phyloP scores from a whole-genome alignment of 2,797 vertebrate species.

The Dermochelys coriacea region DNA sequence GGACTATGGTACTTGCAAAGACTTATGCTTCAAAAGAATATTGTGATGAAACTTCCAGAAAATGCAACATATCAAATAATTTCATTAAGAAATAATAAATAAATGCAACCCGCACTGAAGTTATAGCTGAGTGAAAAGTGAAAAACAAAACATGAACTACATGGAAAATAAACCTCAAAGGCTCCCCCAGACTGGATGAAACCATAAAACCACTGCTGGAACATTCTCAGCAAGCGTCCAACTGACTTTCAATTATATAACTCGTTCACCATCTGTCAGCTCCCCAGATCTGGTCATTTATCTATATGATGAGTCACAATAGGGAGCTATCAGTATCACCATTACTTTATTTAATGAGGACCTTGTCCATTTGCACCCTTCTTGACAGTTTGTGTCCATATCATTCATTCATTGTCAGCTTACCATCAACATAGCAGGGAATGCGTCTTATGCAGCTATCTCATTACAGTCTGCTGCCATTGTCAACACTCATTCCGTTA shows the following conservation, averaged over 20 bases:
- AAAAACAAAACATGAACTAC: slow-evolving; percentile 44
- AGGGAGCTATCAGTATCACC: slow-evolving; percentile 54
- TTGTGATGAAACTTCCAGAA: slow-evolving; percentile 1
- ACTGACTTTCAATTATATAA: slow-evolving; percentile 68
- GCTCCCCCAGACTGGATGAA: slow-evolving; percentile 14
- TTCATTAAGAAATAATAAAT: not conserved
- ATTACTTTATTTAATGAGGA: slow-evolving; percentile 68
- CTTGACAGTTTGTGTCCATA: slow-evolving; percentile 32
- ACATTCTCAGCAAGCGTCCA: slow-evolving; percentile 54
- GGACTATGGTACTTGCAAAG: slow-evolving; percentile 5
- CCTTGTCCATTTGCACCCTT: slow-evolving; percentile 8
- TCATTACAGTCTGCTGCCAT: slow-evolving; percentile 30
- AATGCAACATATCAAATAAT: not conserved
- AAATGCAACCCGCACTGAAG: not conserved
- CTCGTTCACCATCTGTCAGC: slow-evolving; percentile 70
- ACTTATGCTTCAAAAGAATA: slow-evolving; percentile 3
- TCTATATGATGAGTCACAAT: slow-evolving; percentile 60
- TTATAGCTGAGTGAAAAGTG: slow-evolving; percentile 20
- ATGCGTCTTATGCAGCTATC: not conserved
- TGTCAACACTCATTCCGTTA: not conserved
- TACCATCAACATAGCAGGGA: not conserved
- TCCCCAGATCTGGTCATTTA: slow-evolving; percentile 51
- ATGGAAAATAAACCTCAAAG: slow-evolving; percentile 40
- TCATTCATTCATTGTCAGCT: slow-evolving; percentile 45
- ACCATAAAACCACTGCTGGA: slow-evolving; percentile 36